phyloP scores from a whole-genome alignment of 2,113 vertebrate species.

The Junco hyemalis region DNA sequence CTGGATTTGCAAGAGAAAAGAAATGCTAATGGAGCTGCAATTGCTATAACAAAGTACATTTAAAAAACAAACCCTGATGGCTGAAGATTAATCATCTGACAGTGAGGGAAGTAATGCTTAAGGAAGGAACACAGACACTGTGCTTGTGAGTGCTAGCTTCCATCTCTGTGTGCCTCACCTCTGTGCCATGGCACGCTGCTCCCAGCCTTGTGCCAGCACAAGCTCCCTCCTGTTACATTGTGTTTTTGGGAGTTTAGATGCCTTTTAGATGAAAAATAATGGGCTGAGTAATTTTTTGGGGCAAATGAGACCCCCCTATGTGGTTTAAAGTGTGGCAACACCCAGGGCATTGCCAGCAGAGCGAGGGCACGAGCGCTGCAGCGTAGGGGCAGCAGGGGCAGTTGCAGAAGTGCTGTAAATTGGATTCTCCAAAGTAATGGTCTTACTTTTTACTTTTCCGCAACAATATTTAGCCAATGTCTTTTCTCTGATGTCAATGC shows the following conservation, averaged over 20 bases:
- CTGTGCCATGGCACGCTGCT: neutral
- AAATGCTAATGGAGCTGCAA: neutral
- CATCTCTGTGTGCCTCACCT: neutral
- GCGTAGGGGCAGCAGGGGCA: neutral
- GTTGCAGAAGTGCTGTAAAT: neutral
- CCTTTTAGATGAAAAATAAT: neutral
- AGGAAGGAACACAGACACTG: neutral
- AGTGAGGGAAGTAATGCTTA: neutral
- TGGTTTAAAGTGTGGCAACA: neutral
- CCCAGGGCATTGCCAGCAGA: neutral
- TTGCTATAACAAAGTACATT: neutral
- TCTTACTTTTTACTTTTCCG: neutral
- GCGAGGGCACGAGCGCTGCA: rapidly evolving
- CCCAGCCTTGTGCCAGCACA: neutral
- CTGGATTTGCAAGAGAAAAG: neutral
- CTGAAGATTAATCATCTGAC: conserved; percentile 8
- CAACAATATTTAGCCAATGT: neutral
- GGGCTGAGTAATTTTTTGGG: neutral
- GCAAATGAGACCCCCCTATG: neutral
- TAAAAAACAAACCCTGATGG: neutral
- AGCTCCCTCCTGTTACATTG: neutral
- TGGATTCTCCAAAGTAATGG: neutral
- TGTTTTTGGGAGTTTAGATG: neutral
- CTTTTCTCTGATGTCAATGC: neutral
- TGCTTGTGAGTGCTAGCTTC: neutral